A percentile compares a stretch with the other conserved stretches of the same genome.
phyloP scores from a whole-genome alignment of 2,113 vertebrate species.

The Ornithorhynchus anatinus region DNA sequence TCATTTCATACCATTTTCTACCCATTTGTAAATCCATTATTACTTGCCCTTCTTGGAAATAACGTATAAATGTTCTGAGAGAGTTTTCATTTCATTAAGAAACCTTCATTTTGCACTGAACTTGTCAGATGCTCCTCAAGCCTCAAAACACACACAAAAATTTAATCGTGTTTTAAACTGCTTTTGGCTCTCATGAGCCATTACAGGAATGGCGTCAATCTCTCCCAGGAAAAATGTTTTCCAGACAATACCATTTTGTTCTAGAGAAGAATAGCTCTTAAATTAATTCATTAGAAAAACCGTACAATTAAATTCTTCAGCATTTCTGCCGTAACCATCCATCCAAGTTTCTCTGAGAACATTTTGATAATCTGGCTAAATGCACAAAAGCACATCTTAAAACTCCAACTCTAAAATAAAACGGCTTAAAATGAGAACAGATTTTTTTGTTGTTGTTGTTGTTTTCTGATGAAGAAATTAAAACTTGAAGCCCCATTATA shows the following conservation, averaged over 20 bases:
- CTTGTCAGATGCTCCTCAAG: not conserved
- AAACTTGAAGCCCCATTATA: no score
- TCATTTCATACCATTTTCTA: no score
- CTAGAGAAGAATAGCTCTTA: not conserved
- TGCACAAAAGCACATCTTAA: no score
- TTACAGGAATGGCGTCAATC: not conserved
- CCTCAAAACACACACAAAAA: not conserved
- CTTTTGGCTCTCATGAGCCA: not conserved
- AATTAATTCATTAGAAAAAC: not conserved
- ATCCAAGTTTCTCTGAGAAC: no score
- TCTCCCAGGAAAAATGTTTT: not conserved
- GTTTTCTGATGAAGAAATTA: no score
- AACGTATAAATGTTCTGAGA: not conserved
- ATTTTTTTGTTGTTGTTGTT: no score
- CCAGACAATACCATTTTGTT: not conserved
- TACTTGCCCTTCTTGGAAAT: not conserved
- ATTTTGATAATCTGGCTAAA: no score
- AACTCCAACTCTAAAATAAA: no score
- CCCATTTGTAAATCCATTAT: not conserved
- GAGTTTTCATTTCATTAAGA: not conserved
- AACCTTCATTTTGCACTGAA: not conserved
- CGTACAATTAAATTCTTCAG: not conserved
- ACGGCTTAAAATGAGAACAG: no score
- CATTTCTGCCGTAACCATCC: fast-evolving
- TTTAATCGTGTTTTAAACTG: not conserved